Conservation (phyloP, 2,797 vertebrate genomes). For the Darevskia mixta region DNA sequence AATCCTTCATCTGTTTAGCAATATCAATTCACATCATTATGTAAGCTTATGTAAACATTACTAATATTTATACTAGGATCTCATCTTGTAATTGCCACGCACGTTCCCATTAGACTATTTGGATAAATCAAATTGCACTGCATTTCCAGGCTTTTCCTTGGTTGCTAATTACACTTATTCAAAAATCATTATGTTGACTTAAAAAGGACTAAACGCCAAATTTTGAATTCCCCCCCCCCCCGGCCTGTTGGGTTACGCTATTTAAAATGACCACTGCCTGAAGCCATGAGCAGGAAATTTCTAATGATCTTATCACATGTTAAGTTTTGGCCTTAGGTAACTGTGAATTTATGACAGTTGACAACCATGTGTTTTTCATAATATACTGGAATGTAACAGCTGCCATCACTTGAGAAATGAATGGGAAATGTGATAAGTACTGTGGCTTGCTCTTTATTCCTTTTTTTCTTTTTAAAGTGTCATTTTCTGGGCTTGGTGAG, state of each 20-base stretch:
- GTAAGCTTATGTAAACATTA: slow-evolving; percentile 3
- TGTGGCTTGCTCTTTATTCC: background rate
- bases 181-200: background rate
- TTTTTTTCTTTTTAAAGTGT: background rate
- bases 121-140: background rate
- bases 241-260: background rate
- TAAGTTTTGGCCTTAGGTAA: background rate
- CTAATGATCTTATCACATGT: background rate
- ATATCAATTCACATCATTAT: background rate
- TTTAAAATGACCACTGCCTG: background rate
- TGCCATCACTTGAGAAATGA: slow-evolving; percentile 15
- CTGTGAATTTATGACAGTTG: slow-evolving; percentile 10
- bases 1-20: background rate
- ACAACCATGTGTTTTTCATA: slow-evolving; percentile 16
- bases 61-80: background rate
- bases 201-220: background rate
- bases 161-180: background rate
- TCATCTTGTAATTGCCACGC: background rate
- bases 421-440: background rate
- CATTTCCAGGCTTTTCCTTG: background rate
- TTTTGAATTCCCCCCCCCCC: background rate
- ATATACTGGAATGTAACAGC: slow-evolving; percentile 3
- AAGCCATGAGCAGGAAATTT: background rate
- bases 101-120: background rate
- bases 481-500: background rate